Evolutionary conservation across 2,888 invertebrate genomes (phyloP), one percentile per base, ranked within the genome.

Genomic region (Leucozona laternaria): DNA sequence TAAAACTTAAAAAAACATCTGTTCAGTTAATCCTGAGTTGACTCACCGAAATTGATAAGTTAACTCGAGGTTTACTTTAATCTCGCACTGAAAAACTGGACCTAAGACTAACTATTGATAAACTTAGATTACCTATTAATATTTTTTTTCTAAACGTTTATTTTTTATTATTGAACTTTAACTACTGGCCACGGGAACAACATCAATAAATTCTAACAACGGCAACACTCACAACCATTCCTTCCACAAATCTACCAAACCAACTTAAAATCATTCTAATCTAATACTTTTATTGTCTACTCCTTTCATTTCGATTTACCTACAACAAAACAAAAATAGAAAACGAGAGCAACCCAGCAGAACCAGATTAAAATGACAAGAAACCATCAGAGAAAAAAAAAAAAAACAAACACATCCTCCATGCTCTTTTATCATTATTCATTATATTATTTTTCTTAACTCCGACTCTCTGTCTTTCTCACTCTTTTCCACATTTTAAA

Each of bases 341-440:
- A 37, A 75, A 75, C 58, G 4, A 28, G 6, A 50, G 40, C 22
- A 22, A 22, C 37, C 37, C 60, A 25, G 17, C 57, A 57, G 17
- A 75, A 73, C 20, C 40, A 82, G 76, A 71, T 76, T 57, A 50
- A 76, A 77, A 45, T 82, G 81, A 71, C 76, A 77, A 62, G 53
- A 62, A 48, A 57, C n/a, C 45, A 45, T 58, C 11, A 13, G 11
- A 57, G 43, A 66, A 73, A 53, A 53, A 31, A 31, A 68, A 73
- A 45, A 58, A 53, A 25, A 25, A 15, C 13, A 58, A 17, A n/a
- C 17, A 4, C 34, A 75, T 79, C 62, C 57, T 64, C 60, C 58
- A 45, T 60, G 60, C 79, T 78, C 82, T 78, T 83, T 73, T 78
- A 57, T 78, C 68, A 68, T 55, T 60, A 7, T 72, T 22, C 34